phyloP scores from a whole-genome alignment of 64 coral and sea anemone genomes.

The Actinia tenebrosa region DNA sequence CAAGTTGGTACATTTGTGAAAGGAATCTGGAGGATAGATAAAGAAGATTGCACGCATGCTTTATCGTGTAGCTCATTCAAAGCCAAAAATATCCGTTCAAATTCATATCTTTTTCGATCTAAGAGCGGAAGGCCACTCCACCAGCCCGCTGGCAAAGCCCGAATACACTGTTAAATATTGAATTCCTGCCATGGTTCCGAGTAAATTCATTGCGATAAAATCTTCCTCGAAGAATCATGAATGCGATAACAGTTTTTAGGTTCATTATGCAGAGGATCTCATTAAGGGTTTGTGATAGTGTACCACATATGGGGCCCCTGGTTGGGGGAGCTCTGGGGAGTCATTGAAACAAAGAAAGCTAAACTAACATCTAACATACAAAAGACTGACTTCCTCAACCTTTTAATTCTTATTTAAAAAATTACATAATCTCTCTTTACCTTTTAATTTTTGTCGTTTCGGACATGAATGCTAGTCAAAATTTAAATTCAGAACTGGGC shows the following conservation, averaged over 20 bases:
- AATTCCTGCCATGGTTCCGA: conserved; percentile 2
- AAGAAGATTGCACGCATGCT: not conserved
- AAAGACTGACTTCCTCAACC: not conserved
- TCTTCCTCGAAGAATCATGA: not conserved
- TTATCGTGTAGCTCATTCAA: not conserved
- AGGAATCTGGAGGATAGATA: not conserved
- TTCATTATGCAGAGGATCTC: not conserved
- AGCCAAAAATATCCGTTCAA: not conserved
- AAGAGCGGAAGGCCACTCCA: not conserved
- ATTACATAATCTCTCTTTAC: not conserved
- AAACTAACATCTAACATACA: not conserved
- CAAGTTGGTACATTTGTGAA: not conserved
- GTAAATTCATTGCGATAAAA: conserved; percentile 20
- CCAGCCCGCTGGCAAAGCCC: not conserved
- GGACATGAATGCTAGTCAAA: too few species aligned
- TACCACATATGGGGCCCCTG: not conserved
- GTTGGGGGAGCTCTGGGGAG: not conserved
- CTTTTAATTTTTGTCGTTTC: not conserved
- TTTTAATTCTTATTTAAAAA: not conserved
- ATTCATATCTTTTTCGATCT: not conserved
- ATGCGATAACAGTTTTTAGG: not conserved
- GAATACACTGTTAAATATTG: conserved; percentile 5
- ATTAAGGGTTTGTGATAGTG: not conserved
- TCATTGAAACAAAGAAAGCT: not conserved
- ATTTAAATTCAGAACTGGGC: too few species aligned